phyloP scores from a whole-genome alignment of 23 tunicate species.

The Diplosoma virens region DNA sequence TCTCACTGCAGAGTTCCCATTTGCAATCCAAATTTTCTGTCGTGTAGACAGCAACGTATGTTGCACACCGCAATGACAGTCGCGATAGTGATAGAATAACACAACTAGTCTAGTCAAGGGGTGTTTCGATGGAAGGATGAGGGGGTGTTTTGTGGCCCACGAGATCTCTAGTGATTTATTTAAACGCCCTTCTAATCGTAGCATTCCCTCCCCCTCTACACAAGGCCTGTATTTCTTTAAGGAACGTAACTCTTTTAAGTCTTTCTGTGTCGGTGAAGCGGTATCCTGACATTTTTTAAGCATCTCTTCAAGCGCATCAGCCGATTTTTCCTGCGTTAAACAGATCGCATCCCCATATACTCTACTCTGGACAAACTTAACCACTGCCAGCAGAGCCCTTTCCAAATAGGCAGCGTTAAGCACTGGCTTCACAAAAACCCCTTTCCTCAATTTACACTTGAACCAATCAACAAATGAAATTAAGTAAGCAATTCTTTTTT shows the following conservation, averaged over 20 bases:
- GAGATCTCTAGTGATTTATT: too few species aligned
- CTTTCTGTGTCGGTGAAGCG: background rate
- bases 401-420: background rate
- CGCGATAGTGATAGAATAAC: background rate
- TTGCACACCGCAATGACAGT: background rate
- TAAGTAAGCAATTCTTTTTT: slow-evolving; percentile 15
- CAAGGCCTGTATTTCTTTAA: background rate
- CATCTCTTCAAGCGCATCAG: background rate
- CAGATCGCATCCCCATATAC: background rate
- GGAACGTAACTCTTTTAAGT: background rate
- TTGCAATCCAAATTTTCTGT: background rate
- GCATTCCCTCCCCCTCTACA: background rate
- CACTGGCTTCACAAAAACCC: background rate
- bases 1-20: background rate
- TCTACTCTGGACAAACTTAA: background rate
- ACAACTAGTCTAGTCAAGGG: slow-evolving; percentile 2
- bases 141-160: too few species aligned
- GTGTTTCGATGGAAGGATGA: slow-evolving; percentile 15
- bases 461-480: background rate
- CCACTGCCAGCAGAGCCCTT: background rate
- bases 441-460: background rate
- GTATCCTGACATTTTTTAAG: background rate
- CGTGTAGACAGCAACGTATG: background rate
- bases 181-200: background rate
- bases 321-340: background rate